Percentiles rank a stretch among this genome's conserved stretches.
phyloP scores from a whole-genome alignment of 64 coral and sea anemone genomes.

The Actinia equina region DNA sequence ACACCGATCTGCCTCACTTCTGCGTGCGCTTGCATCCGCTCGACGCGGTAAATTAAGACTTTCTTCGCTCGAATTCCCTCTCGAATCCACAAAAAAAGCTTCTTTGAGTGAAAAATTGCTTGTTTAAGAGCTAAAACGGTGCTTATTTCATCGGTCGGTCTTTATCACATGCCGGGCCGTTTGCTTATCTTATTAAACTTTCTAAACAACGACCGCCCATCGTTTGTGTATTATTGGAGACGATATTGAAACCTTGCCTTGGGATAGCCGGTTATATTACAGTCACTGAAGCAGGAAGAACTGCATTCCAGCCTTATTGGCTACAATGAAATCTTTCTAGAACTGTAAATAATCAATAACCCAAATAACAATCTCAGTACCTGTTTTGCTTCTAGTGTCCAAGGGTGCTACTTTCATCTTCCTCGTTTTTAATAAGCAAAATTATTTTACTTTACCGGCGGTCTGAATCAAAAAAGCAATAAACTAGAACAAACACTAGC shows the following conservation, averaged over 20 bases:
- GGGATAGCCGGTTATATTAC: conserved; percentile 13
- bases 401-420: background rate
- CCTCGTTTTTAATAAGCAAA: conserved; percentile 67
- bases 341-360: background rate
- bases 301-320: conserved; percentile 8
- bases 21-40: background rate
- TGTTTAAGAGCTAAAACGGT: conserved; percentile 28
- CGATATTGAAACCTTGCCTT: conserved; percentile 82
- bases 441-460: conserved; percentile 69
- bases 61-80: background rate
- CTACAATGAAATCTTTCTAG: background rate
- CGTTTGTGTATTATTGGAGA: conserved; percentile 71
- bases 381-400: background rate
- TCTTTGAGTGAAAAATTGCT: background rate
- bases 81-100: conserved; percentile 25
- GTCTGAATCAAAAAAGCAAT: conserved; percentile 67
- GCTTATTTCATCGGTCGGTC: conserved; percentile 48
- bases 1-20: background rate
- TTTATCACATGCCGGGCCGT: conserved; percentile 72
- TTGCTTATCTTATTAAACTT: conserved; percentile 97
- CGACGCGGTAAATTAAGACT: background rate
- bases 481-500: conserved; percentile 77
- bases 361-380: background rate
- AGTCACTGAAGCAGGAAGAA: conserved; percentile 17
- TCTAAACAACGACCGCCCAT: conserved; percentile 99